phyloP scores from a whole-genome alignment of 2,888 invertebrate species.

The Xylota sylvarum region DNA sequence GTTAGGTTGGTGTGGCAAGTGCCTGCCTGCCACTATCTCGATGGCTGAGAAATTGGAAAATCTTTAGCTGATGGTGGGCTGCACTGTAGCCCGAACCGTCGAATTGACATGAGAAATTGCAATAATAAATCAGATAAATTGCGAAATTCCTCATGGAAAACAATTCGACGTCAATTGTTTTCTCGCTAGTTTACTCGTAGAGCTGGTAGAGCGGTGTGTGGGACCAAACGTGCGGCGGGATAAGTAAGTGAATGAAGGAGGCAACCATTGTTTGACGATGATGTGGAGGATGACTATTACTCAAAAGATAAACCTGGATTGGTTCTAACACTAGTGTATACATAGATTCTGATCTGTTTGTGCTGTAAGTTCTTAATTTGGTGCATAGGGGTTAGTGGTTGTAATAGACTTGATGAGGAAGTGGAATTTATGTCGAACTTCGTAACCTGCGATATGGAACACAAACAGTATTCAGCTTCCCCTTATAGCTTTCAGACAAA shows the following conservation, averaged over 20 bases:
- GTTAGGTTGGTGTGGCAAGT: constrained; percentile 64
- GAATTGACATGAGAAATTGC: constrained; percentile 77
- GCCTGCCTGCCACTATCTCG: constrained; percentile 37
- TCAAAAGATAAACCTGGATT: constrained; percentile 45
- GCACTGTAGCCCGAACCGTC: constrained; percentile 21
- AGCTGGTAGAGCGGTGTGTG: background rate
- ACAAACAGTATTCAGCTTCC: no score
- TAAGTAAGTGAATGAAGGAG: constrained; percentile 32
- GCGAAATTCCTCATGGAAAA: constrained; percentile 75
- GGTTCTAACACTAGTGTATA: constrained; percentile 14
- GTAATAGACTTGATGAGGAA: no score
- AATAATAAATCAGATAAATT: constrained; percentile 77
- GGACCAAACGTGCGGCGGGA: constrained; percentile 2
- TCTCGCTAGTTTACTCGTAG: constrained; percentile 47
- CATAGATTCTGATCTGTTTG: constrained; percentile 35
- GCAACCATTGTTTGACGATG: constrained; percentile 57
- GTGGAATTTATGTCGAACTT: no score
- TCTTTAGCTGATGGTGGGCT: constrained; percentile 50
- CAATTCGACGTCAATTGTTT: constrained; percentile 75
- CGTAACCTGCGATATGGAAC: no score
- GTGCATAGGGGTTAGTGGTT: no score
- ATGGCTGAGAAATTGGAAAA: constrained; percentile 75
- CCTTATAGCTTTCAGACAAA: no score
- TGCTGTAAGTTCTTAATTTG: constrained; percentile 68
- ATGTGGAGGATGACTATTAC: constrained; percentile 57